Conservation (phyloP, 2,113 vertebrate species). For the Neogobius melanostomus region DNA sequence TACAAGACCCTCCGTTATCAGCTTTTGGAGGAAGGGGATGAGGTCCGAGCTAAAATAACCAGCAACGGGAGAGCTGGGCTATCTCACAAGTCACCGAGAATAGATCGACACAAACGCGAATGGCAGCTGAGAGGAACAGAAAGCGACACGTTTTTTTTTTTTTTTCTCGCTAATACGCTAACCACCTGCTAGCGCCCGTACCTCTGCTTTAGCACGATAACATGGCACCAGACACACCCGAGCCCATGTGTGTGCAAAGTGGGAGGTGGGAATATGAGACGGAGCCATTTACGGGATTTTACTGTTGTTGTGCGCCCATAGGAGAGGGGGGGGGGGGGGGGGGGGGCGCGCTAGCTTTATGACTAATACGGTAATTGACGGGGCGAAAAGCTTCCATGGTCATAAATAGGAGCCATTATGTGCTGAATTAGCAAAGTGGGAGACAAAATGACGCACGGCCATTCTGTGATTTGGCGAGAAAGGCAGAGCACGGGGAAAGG, state of each 20-base stretch:
- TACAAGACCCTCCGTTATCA: constrained; percentile 64
- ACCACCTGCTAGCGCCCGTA: constrained; percentile 62
- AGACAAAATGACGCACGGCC: constrained; percentile 62
- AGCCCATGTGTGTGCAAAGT: constrained; percentile 41
- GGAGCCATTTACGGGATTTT: constrained; percentile 65
- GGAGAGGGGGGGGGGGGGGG: constrained; percentile 11
- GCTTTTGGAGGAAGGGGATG: constrained; percentile 49
- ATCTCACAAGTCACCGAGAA: constrained; percentile 59
- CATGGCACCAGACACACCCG: constrained; percentile 32
- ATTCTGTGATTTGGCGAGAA: constrained; percentile 62
- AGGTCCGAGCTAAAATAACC: constrained; percentile 56
- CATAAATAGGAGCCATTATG: constrained; percentile 75
- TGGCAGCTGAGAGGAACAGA: constrained; percentile 4
- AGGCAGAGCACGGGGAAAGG: constrained; percentile 48
- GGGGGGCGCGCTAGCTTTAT: constrained; percentile 51
- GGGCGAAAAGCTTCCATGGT: constrained; percentile 63
- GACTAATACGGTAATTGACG: constrained; percentile 74
- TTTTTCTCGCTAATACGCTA: constrained; percentile 54
- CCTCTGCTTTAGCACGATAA: constrained; percentile 64
- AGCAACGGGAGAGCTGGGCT: constrained; percentile 46
- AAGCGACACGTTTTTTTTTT: constrained; percentile 43
- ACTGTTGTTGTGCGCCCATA: constrained; percentile 38
- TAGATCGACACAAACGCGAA: constrained; percentile 49
- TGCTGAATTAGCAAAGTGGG: constrained; percentile 69
- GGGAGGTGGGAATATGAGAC: constrained; percentile 59